These are phyloP conservation scores for Lepidocyrtoides sp. DNA, from an alignment of 2,888 invertebrate genomes.

Conservation along the genomic window DNA sequence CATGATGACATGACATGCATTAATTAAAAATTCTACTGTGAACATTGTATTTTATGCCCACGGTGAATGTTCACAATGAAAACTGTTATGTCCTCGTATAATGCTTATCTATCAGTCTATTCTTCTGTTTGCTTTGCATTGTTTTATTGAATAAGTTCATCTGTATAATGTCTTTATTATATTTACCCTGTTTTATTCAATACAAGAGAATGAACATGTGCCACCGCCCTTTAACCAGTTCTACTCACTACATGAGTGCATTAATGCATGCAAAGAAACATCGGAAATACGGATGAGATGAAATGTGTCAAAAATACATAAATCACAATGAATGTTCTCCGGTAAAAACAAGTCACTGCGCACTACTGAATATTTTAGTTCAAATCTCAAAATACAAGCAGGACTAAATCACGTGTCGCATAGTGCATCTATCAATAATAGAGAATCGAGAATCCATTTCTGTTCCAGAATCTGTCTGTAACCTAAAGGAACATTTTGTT, in stretches of 20 bases:
- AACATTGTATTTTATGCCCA: neutral
- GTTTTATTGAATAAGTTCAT: neutral
- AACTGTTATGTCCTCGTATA: neutral
- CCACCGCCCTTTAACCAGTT: neutral
- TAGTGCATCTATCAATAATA: neutral
- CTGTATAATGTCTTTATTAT: neutral
- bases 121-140: neutral
- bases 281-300: conserved; percentile 13
- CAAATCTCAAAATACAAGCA: too few relatives aligned
- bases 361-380: too few relatives aligned
- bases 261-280: neutral
- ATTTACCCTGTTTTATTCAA: neutral
- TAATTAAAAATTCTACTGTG: neutral
- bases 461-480: neutral
- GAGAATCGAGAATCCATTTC: neutral
- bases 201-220: neutral
- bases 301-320: conserved; percentile 16
- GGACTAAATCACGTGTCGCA: too few relatives aligned
- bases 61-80: neutral
- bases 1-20: neutral
- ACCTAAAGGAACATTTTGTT: neutral
- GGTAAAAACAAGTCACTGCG: neutral
- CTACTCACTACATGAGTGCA: too few relatives aligned
- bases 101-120: neutral
- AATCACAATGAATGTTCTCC: neutral